Conservation (phyloP, 2,797 vertebrate species). For the Enteromius radiatus region DNA sequence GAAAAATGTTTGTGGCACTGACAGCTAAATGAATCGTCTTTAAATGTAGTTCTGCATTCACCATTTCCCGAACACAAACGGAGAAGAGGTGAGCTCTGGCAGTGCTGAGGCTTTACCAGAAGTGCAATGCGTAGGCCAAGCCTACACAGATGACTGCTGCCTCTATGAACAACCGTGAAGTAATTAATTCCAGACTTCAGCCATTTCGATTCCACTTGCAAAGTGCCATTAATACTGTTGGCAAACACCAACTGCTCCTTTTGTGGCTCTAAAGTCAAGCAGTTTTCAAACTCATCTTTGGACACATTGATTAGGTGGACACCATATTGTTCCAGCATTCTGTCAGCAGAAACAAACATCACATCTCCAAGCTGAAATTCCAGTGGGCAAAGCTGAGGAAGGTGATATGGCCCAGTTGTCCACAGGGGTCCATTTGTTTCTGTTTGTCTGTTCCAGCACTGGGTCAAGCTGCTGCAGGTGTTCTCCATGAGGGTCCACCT, state of each 20-base stretch:
- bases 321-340: constrained; percentile 76
- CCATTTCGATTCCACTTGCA: constrained; percentile 77
- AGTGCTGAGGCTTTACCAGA: constrained; percentile 80
- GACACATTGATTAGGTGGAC: constrained; percentile 82
- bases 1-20: constrained; percentile 78
- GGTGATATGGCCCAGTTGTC: constrained; percentile 55
- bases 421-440: constrained; percentile 44
- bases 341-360: constrained; percentile 78
- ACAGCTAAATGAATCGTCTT: constrained; percentile 79
- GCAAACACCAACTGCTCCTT: constrained; percentile 75
- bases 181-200: constrained; percentile 81
- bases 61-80: constrained; percentile 83
- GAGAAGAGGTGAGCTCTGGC: constrained; percentile 74
- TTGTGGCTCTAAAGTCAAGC: constrained; percentile 62
- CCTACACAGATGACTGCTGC: constrained; percentile 72
- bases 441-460: constrained; percentile 76
- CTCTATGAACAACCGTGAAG: constrained; percentile 76
- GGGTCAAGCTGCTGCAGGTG: constrained; percentile 70
- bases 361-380: constrained; percentile 83
- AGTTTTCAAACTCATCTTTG: constrained; percentile 78
- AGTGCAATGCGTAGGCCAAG: constrained; percentile 82
- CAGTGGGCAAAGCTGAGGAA: constrained; percentile 85
- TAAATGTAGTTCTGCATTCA: constrained; percentile 76
- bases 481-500: constrained; percentile 82
- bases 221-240: constrained; percentile 69